Conservation (phyloP, 2,797 vertebrate species). For the Orientallactaga sibirica region DNA sequence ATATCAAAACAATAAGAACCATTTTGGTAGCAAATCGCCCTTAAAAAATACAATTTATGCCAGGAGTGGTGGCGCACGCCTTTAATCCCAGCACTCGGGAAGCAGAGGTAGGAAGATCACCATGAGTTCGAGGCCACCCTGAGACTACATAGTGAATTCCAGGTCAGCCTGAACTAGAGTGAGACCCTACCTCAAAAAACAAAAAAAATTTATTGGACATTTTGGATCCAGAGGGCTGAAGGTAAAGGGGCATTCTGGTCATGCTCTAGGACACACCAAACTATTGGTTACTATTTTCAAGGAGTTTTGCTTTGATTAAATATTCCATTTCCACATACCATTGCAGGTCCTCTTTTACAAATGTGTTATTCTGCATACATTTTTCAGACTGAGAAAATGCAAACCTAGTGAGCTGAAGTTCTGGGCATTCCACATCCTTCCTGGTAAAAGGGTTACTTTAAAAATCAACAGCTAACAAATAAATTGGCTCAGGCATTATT, state of each 20-base stretch:
- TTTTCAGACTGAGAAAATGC: conserved; percentile 50
- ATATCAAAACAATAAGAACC: background rate
- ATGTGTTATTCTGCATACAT: conserved; percentile 1
- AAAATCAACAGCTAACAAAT: conserved; percentile 67
- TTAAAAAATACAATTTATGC: too few species aligned
- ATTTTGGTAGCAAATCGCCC: background rate
- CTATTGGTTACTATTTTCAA: background rate
- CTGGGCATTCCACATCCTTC: background rate
- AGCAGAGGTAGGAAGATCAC: too few species aligned
- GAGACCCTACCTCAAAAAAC: too few species aligned
- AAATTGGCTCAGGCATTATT: conserved; percentile 51
- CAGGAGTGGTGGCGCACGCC: too few species aligned
- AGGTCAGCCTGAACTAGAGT: too few species aligned
- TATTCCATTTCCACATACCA: conserved; percentile 38
- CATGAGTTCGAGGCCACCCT: too few species aligned
- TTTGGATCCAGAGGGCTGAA: background rate
- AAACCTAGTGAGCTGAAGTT: background rate
- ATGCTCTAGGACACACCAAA: background rate
- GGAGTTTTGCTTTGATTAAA: background rate
- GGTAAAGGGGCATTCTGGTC: background rate
- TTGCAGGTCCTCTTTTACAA: background rate
- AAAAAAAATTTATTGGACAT: background rate
- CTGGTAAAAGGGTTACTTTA: conserved; percentile 44
- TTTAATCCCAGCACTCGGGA: too few species aligned
- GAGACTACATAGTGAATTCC: too few species aligned